These are phyloP conservation scores for Psix sp. DNA, from an alignment of 1,140 invertebrate species.

Conservation along the genomic window DNA sequence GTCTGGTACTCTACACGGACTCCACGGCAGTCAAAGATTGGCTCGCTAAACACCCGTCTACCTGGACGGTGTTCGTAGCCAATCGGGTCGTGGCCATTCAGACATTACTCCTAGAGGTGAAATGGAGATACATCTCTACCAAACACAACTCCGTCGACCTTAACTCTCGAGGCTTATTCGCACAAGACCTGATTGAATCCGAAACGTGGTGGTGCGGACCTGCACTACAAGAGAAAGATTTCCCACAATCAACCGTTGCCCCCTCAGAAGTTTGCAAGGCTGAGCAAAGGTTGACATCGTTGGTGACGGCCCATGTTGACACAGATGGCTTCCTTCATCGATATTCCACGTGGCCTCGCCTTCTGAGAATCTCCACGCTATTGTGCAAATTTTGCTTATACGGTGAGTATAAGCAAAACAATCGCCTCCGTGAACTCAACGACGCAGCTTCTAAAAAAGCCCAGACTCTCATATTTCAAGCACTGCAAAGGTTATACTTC, in stretches of 20 bases:
- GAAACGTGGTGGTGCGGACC: background rate
- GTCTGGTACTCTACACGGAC: background rate
- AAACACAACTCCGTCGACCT: background rate
- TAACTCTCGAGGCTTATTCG: background rate
- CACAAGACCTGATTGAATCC: background rate
- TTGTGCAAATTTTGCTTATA: too few species aligned
- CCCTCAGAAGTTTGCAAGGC: too few species aligned
- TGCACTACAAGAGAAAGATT: background rate
- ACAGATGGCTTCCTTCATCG: too few species aligned
- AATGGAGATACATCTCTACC: background rate
- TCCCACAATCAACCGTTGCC: background rate
- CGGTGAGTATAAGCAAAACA: too few species aligned
- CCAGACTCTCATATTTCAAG: too few species aligned
- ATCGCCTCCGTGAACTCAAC: too few species aligned
- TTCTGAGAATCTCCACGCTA: too few species aligned
- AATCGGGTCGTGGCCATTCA: background rate
- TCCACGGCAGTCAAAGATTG: background rate
- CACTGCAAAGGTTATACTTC: too few species aligned
- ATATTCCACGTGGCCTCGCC: too few species aligned
- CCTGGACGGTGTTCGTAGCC: background rate
- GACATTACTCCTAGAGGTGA: background rate
- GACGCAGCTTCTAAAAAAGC: too few species aligned
- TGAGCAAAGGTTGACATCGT: too few species aligned
- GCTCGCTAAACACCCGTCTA: background rate
- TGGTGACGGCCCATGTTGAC: too few species aligned